Conservation (phyloP, 2,113 vertebrate species). For the Puma concolor region DNA sequence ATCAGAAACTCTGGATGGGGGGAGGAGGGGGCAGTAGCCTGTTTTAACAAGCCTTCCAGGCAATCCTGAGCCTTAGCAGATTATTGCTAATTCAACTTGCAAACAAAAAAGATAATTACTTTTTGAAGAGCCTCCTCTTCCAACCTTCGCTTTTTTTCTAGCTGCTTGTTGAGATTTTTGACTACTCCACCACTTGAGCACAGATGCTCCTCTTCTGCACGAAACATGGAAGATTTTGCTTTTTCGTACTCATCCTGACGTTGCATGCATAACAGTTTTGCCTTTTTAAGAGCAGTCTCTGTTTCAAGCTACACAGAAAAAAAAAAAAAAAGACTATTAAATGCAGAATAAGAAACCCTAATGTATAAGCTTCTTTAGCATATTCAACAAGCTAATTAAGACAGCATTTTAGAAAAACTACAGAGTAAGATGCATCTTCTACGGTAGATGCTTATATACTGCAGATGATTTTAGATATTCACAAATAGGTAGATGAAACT, state of each 20-base stretch:
- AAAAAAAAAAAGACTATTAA: conserved; percentile 55
- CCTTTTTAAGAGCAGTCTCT: conserved; percentile 93
- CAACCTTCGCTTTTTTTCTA: conserved; percentile 94
- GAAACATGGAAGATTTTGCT: conserved; percentile 92
- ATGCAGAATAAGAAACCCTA: background rate
- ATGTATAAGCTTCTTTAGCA: background rate
- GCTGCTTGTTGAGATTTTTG: conserved; percentile 90
- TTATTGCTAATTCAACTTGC: conserved; percentile 19
- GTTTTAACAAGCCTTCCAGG: background rate
- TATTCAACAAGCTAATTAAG: background rate
- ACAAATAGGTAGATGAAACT: background rate
- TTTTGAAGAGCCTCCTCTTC: conserved; percentile 97
- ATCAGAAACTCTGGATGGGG: background rate
- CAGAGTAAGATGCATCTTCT: no score
- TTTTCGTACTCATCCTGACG: conserved; percentile 97
- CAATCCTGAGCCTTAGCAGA: background rate
- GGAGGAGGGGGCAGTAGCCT: background rate
- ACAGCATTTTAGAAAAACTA: background rate
- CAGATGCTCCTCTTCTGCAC: conserved; percentile 93
- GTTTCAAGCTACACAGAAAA: conserved; percentile 92
- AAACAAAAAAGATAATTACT: conserved; percentile 83
- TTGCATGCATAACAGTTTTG: conserved; percentile 91
- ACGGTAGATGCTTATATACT: background rate
- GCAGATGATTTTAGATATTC: background rate
- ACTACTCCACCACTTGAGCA: conserved; percentile 82